phyloP scores from a whole-genome alignment of 2,797 vertebrate species.

The Chloroceryle inda region DNA sequence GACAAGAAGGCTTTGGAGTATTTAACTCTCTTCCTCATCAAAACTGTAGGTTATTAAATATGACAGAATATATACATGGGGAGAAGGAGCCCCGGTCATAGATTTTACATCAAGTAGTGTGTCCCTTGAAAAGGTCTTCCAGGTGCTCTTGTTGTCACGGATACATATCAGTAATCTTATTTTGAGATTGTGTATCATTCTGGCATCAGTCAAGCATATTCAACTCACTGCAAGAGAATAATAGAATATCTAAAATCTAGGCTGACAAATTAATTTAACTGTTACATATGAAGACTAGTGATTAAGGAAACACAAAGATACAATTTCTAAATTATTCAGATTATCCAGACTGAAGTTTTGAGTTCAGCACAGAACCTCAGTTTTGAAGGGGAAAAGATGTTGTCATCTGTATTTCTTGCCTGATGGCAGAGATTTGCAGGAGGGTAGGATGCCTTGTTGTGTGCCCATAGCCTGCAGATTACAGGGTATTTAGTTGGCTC shows the following conservation, averaged over 20 bases:
- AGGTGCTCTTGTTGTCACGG: not conserved
- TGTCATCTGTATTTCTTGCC: not conserved
- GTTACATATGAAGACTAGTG: not conserved
- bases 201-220: not conserved
- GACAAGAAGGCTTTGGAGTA: conserved; percentile 7
- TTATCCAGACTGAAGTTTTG: not conserved
- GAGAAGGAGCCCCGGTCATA: not conserved
- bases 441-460: not conserved
- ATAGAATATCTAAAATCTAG: not conserved
- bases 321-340: not conserved
- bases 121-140: not conserved
- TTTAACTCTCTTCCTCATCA: not conserved
- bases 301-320: not conserved
- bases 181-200: not conserved
- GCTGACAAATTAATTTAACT: not conserved
- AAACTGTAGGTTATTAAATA: not conserved
- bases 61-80: not conserved
- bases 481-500: not conserved
- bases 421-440: not conserved
- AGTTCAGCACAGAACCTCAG: not conserved
- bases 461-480: not conserved
- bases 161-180: not conserved
- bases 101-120: not conserved
- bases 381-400: not conserved
- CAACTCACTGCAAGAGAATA: not conserved